phyloP scores from a whole-genome alignment of 23 tunicate genomes.

The Halocynthia roretzi region DNA sequence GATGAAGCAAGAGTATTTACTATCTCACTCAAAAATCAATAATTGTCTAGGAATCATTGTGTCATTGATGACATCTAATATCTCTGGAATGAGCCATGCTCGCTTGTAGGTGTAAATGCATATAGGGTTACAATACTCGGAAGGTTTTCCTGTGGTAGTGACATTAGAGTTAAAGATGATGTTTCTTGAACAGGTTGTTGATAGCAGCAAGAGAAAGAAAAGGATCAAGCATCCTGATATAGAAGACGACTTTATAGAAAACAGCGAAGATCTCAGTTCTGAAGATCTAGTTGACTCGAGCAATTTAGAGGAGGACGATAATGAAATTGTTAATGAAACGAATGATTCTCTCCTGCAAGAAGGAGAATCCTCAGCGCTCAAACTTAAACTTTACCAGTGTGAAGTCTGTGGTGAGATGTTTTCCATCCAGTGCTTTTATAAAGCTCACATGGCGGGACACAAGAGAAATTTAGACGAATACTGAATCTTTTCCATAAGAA shows the following conservation, averaged over 20 bases:
- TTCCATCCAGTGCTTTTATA: conserved; percentile 78
- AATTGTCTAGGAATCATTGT: too few species aligned
- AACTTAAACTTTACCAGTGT: conserved; percentile 65
- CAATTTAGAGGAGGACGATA: conserved; percentile 8
- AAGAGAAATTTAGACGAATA: conserved; percentile 19
- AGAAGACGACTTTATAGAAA: not conserved
- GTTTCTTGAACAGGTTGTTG: not conserved
- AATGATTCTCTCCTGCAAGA: not conserved
- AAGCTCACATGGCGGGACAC: conserved; percentile 85
- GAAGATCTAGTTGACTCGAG: not conserved
- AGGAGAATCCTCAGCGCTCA: conserved; percentile 13
- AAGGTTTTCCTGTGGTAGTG: too few species aligned
- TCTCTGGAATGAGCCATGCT: too few species aligned
- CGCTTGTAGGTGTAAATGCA: too few species aligned
- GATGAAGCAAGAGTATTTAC: too few species aligned
- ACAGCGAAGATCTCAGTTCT: not conserved
- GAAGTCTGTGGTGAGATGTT: conserved; percentile 79
- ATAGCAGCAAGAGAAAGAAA: conserved; percentile 7
- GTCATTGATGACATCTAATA: too few species aligned
- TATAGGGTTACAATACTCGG: too few species aligned
- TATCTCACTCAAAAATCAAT: too few species aligned
- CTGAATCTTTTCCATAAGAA: not conserved
- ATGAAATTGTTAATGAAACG: not conserved
- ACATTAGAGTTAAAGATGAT: too few species aligned
- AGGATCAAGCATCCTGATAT: not conserved